A percentile compares a stretch with the other conserved stretches of the same genome.
phyloP scores from a whole-genome alignment of 2,888 invertebrate species.

The Toxonevra muliebris region DNA sequence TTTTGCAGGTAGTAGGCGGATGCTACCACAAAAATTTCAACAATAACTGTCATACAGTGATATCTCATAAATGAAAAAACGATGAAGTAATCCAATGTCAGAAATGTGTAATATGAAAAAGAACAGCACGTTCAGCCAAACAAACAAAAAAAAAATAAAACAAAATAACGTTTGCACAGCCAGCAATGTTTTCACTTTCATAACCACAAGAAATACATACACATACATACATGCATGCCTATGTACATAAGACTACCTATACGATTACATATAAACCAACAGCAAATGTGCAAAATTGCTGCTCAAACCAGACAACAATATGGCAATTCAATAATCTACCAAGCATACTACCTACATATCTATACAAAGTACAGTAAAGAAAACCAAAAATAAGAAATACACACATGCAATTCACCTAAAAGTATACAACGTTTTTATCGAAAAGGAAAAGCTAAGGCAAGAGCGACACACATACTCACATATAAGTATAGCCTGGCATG shows the following conservation, averaged over 20 bases:
- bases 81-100: slow-evolving; percentile 14
- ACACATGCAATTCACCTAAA: slow-evolving; percentile 6
- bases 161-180: too few relatives aligned
- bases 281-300: slow-evolving; percentile 25
- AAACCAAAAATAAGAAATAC: too few relatives aligned
- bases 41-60: slow-evolving; percentile 33
- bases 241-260: too few relatives aligned
- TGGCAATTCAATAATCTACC: slow-evolving; percentile 23
- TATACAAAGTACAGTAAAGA: neutral
- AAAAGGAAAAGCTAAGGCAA: too few relatives aligned
- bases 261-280: slow-evolving; percentile 5
- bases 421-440: slow-evolving; percentile 1
- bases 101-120: neutral
- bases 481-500: too few relatives aligned
- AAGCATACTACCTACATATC: too few relatives aligned
- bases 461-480: too few relatives aligned
- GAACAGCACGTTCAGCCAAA: too few relatives aligned
- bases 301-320: neutral
- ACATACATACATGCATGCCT: too few relatives aligned
- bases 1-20: neutral
- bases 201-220: too few relatives aligned
- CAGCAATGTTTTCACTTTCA: too few relatives aligned
- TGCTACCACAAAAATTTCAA: slow-evolving; percentile 33
- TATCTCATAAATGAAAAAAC: slow-evolving; percentile 2
- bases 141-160: too few relatives aligned